These are phyloP conservation scores for Patiria miniata DNA, from an alignment of 35 echinoderm and acorn worm species.

Conservation along the genomic window DNA sequence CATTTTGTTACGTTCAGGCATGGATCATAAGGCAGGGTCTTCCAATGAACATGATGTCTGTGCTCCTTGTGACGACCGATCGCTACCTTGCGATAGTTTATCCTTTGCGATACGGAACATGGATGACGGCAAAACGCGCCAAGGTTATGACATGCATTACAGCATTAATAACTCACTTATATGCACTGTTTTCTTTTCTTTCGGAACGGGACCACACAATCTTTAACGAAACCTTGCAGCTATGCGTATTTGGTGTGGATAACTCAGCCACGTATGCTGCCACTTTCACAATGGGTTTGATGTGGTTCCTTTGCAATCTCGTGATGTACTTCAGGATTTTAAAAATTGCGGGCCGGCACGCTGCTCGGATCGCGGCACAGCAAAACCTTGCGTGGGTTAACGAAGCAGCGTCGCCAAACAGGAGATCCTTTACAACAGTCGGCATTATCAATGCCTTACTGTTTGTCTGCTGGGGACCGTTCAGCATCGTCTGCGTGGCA, in stretches of 20 bases:
- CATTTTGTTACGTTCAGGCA: constrained; percentile 20
- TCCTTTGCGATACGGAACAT: neutral
- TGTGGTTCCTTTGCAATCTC: neutral
- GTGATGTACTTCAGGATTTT: constrained; percentile 5
- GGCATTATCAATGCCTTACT: neutral
- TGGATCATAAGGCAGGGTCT: neutral
- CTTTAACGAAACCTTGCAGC: neutral
- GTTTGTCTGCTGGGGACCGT: neutral
- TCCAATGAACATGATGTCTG: neutral
- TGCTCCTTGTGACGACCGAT: neutral
- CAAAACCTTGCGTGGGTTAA: neutral
- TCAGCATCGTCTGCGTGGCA: neutral
- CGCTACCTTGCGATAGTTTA: neutral
- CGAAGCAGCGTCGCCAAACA: neutral
- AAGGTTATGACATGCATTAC: neutral
- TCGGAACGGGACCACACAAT: neutral
- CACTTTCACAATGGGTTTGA: neutral
- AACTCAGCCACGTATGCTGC: neutral
- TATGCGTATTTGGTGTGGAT: neutral
- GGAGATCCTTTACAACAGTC: neutral
- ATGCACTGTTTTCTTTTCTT: neutral
- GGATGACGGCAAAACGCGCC: neutral
- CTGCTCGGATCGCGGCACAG: neutral
- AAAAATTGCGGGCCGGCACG: neutral
- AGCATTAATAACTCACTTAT: neutral